Base-by-base conservation (phyloP, 2,113 vertebrate genomes). In the Ahaetulla prasina region DNA sequence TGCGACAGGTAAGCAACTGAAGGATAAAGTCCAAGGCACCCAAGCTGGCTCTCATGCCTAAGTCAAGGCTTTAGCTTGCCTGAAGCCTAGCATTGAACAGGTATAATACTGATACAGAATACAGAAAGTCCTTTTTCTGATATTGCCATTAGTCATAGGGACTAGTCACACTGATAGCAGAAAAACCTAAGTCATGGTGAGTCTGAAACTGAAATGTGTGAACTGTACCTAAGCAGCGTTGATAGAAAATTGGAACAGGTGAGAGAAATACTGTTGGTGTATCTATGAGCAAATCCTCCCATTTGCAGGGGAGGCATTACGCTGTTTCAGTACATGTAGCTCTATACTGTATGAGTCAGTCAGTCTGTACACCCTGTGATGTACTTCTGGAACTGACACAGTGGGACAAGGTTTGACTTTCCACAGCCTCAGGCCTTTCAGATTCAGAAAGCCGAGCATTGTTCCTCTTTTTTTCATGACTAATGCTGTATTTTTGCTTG, bases 401-500 rank as follows among this genome's bases (percentile, higher is more conserved):
- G 3, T 49, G 93, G 94, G 91, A 92, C 92, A 91, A 85, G 92
- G 94, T 85, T 94, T 92, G 94, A 94, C 94, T 97, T 97, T 97
- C 97, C 96, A 96, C 96, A 95, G 95, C 93, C 94, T 94, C 0
- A 89, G 95, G 95, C 39, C 95, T 97, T 95, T 95, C 95, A 50
- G 90, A 87, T 94, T 96, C 93, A 95, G 92, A 97, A 95, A 97
- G 94, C 57, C 92, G 11, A 95, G 91, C 87, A 95, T 95, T 97
- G 95, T 95, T 95, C 89, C 96, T 91, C 95, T 91, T 87, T 52
- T 90, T 90, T 92, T 93, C 92, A 8, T 97, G 97, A 97, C 94
- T 97, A 97, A 97, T 95, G 87, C 94, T 93, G 92, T 95, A 93
- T 97, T 97, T 96, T 97, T 95, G 91, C 96, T 96, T 95, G 25